Base-by-base conservation (phyloP, 2,888 invertebrate genomes). In the Lumbricus terrestris region DNA sequence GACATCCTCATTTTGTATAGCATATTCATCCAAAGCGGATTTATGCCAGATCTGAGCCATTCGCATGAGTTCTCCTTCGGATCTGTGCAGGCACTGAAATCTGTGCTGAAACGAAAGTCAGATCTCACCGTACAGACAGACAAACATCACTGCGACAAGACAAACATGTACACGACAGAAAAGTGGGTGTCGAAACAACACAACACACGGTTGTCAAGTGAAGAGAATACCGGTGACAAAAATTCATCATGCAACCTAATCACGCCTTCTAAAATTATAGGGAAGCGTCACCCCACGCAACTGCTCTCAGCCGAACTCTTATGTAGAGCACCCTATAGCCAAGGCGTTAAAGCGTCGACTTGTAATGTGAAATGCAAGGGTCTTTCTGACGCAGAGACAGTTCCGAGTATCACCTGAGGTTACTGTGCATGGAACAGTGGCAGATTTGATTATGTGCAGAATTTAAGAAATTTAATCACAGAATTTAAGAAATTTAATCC, bases 141-240 rank as follows among this genome's bases (percentile, higher is more conserved):
- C 40, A 47, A 88, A 88, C 85, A 85, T 20, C 85, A 85, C 85
- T 35, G 85, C 13, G 35, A 85, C 85, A 85, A 34, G 35, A 85
- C 85, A 37, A 35, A 42, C 47, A n/a, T n/a, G n/a, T n/a, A n/a
- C n/a, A 33, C 88, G 40, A 40, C 38, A n/a, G 47, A 40, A 88
- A 40, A 33, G 29, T 18, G 85, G 37, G 37, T 37, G 37, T 35
- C 20, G n/a, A 37, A 37, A 40, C 37, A n/a, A n/a, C n/a, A n/a
- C n/a, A n/a, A 42, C 29, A 47, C 18, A 42, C 23, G 38, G 88
- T 38, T 38, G n/a, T 23, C 88, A 23, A 23, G 23, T 34, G 23
- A 69, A 11, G 69, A n/a, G n/a, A 69, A 69, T 29, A 69, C 69
- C 11, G 29, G n/a, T 69, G 69, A 69, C 47, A 69, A 69, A n/a